Evolutionary conservation across 2,797 vertebrate species (phyloP).

Genomic region (Rhabdomys pumilio): DNA sequence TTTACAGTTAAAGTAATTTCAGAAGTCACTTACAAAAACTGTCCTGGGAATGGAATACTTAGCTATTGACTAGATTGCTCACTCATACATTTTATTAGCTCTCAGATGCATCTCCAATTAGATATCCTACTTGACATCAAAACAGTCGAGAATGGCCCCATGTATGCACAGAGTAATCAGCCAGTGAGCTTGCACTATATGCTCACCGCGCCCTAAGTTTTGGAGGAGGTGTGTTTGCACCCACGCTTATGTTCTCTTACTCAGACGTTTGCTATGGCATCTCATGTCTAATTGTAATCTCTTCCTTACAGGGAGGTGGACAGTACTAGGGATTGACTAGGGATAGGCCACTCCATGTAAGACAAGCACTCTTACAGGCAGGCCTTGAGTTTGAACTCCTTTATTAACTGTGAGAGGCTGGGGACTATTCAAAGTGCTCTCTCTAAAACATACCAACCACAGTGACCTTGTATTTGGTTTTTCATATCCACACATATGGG

Average conservation of each 20-base stretch:
- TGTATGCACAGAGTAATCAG: background rate
- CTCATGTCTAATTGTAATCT: background rate
- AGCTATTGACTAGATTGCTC: background rate
- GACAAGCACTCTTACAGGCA: too few relatives aligned
- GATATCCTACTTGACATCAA: conserved; percentile 1
- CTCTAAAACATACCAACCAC: background rate
- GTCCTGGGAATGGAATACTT: conserved; percentile 24
- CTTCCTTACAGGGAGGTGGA: background rate
- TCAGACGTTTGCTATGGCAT: background rate
- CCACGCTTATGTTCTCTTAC: background rate
- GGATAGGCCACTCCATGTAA: background rate
- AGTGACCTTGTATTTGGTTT: background rate
- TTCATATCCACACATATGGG: background rate
- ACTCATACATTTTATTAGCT: conserved; percentile 41
- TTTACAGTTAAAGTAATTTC: conserved; percentile 57
- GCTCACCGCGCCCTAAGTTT: background rate
- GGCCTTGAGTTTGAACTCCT: background rate
- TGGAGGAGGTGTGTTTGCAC: background rate
- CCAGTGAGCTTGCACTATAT: background rate
- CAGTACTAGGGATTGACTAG: background rate
- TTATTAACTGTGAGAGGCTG: background rate
- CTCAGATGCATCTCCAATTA: background rate
- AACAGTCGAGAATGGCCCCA: background rate
- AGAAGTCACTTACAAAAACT: conserved; percentile 47
- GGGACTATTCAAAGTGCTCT: background rate